Evolutionary conservation across 2,797 vertebrate genomes (phyloP), one percentile per base, ranked within the genome.

Genomic region (Delichon dasypus): DNA sequence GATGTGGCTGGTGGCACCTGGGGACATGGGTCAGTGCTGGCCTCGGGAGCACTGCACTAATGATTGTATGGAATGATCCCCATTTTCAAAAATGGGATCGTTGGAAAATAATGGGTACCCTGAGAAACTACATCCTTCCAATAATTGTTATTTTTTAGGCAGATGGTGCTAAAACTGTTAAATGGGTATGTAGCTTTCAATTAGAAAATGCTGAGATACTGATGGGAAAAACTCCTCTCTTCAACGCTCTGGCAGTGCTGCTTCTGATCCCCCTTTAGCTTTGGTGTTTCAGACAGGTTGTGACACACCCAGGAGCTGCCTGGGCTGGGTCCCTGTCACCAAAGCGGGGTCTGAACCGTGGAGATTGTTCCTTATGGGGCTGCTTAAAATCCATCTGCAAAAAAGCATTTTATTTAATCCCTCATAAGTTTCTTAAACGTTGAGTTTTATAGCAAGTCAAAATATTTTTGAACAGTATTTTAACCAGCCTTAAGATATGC

Each of bases 41-140:
- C 29, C 50, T 50, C 2, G 2, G 45, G 45, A 38, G 12, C 23
- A 27, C 32, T 58, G 22, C 0, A 0, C 5, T 13, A 3, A 30
- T 14, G 45, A 19, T 32, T 67, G 53, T 27, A 16, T 12, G 26
- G 16, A n/a, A 1, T 38, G 71, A 32, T 11, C 22, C 23, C 23
- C 6, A 9, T 58, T 74, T 57, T 36, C 3, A 5, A 44, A 2
- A 80, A 38, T 17, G 47, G 14, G 6, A 29, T 36, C 3, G 0
- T 1, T 73, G 23, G 18, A 40, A 40, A 44, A 15, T 16, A 42
- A 30, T 2, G 18, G 22, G 26, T 48, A 7, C 20, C 40, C 47
- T 29, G 29, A 61, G 51, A 50, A 72, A 50, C 9, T 12, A 21
- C 5, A 18, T 85, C 70, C 12, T 51, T 55, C 17, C 16, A 29